Evolutionary conservation across 2,888 invertebrate species (phyloP).

Genomic region (Cheilosia soror): DNA sequence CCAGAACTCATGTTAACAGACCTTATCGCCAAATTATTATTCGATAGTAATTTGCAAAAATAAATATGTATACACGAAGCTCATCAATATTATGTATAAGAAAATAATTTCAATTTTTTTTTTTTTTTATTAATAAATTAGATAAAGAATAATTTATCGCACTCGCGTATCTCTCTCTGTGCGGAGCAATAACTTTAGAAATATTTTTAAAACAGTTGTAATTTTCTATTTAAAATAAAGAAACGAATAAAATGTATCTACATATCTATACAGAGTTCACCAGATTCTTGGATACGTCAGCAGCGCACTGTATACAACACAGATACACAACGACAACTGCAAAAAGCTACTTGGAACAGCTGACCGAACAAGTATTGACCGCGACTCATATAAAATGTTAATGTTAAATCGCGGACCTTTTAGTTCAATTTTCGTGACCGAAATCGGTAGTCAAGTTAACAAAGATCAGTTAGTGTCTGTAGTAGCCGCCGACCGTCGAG

Average conservation of each 20-base stretch:
- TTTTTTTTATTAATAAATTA: neutral
- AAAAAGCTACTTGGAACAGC: slow-evolving; percentile 42
- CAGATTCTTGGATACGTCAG: neutral
- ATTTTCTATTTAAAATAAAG: neutral
- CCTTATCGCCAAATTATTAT: slow-evolving; percentile 38
- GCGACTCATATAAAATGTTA: slow-evolving; percentile 65
- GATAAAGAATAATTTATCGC: slow-evolving; percentile 7
- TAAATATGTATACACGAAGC: neutral
- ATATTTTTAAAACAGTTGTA: neutral
- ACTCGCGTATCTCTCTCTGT: neutral
- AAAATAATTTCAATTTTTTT: neutral
- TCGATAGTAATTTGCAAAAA: slow-evolving; percentile 28
- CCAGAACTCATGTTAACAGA: neutral
- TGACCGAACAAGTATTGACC: slow-evolving; percentile 46
- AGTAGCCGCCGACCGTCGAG: slow-evolving; percentile 26
- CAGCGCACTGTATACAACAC: neutral
- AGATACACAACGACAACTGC: slow-evolving; percentile 28
- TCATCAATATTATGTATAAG: neutral
- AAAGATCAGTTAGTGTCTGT: slow-evolving; percentile 44
- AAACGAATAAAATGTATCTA: slow-evolving; percentile 2
- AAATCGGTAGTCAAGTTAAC: slow-evolving; percentile 73
- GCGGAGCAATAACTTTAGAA: slow-evolving; percentile 1
- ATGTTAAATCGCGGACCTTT: slow-evolving; percentile 70
- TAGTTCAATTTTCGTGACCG: slow-evolving; percentile 70
- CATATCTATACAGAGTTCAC: neutral